Evolutionary conservation across 2,797 vertebrate genomes (phyloP), one percentile per base, ranked within the genome.

Genomic region (Artibeus lituratus): DNA sequence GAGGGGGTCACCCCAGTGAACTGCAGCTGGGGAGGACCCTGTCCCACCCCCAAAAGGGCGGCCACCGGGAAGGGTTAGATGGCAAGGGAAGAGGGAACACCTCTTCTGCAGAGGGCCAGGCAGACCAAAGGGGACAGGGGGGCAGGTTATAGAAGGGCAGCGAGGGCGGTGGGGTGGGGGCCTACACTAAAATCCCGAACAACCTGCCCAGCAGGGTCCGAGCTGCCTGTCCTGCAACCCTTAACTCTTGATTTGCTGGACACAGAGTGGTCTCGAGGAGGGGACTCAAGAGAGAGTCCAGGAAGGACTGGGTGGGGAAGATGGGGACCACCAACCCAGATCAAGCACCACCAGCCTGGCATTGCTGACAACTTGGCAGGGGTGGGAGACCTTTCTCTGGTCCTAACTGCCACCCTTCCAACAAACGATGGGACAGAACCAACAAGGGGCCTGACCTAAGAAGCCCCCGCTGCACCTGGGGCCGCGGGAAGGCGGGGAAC

Each of bases 211-310:
- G 80, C 78, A 18, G 81, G 14, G 21, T 51, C n/a, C 3, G 44
- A 55, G 39, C 15, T 42, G 35, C 39, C 53, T 26, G 32, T 32
- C 44, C 73, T 32, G 32, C 16, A 39, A 39, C 3, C 37, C 18
- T 73, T 26, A 42, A 32, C 57, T 42, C 49, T 24, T 55, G 18
- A 14, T 9, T 37, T 22, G 21, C 26, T 32, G 12, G 26, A 39
- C 18, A 2, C 0, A n/a, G 32, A 2, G 53, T 1, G 5, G 19
- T 26, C 57, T 22, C 4, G 12, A 53, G 35, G 7, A 4, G 32
- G 22, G 22, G 18, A 18, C 3, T 2, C 24, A 24, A 51, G 9
- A 42, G 35, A 42, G 37, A 49, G 21, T 11, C 29, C 19, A 22
- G 91, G 78, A 74, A 80, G 42, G 39, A 32, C 0, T 10, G 53